Evolutionary conservation across 2,888 invertebrate species (phyloP).

Genomic region (Parnassius orleans): DNA sequence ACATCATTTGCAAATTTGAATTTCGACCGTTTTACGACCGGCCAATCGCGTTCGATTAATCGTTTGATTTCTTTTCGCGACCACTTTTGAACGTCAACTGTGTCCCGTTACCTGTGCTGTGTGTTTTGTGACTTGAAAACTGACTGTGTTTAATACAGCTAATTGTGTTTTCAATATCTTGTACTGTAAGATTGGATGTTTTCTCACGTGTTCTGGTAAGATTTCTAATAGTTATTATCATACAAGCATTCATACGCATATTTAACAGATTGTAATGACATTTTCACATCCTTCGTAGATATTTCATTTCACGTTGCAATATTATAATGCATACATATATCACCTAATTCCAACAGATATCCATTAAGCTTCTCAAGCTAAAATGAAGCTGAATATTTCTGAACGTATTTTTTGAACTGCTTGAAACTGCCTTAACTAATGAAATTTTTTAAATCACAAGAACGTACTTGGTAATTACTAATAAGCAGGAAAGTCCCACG

Average conservation of each 20-base stretch:
- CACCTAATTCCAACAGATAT: constrained; percentile 9
- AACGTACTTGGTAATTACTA: not conserved
- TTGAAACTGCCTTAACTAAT: not conserved
- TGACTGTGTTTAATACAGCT: constrained; percentile 32
- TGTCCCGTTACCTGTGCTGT: constrained; percentile 64
- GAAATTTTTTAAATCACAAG: constrained; percentile 8
- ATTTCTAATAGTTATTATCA: constrained; percentile 33
- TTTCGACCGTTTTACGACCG: constrained; percentile 59
- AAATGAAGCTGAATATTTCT: constrained; percentile 12
- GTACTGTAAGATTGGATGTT: constrained; percentile 61
- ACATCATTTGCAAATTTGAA: constrained; percentile 58
- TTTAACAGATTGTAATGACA: not conserved
- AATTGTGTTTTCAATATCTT: constrained; percentile 39
- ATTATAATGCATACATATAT: not conserved
- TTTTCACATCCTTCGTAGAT: not conserved
- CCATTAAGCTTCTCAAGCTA: constrained; percentile 8
- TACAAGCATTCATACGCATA: not conserved
- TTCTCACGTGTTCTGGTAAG: constrained; percentile 66
- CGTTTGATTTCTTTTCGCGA: constrained; percentile 66
- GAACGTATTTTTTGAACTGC: constrained; percentile 10
- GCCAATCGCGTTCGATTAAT: constrained; percentile 66
- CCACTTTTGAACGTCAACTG: constrained; percentile 59
- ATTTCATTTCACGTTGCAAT: constrained; percentile 15
- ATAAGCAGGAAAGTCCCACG: constrained; percentile 22
- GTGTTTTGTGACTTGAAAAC: constrained; percentile 60